phyloP scores from a whole-genome alignment of 2,113 vertebrate genomes.

The Leuciscus idus region DNA sequence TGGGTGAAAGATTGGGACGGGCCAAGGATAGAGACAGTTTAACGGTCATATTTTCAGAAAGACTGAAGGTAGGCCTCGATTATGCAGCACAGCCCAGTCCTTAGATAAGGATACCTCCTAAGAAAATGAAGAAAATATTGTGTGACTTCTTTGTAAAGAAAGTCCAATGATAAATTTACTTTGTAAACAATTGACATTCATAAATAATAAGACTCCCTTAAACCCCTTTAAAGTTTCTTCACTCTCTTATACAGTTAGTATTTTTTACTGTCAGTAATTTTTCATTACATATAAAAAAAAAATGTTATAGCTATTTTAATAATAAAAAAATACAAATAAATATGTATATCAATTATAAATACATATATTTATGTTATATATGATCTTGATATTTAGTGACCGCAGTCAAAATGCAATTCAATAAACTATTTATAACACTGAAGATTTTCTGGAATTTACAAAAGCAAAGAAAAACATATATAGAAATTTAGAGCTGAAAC shows the following conservation, averaged over 20 bases:
- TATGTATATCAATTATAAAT: background rate
- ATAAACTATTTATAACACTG: background rate
- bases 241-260: too few relatives aligned
- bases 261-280: too few relatives aligned
- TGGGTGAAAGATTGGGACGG: constrained; percentile 9
- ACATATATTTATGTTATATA: background rate
- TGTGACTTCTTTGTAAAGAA: background rate
- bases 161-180: too few relatives aligned
- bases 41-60: background rate
- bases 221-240: background rate
- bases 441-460: background rate
- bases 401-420: background rate
- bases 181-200: background rate
- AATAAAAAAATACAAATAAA: background rate
- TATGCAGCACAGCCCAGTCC: background rate
- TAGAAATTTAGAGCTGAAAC: background rate
- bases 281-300: too few relatives aligned
- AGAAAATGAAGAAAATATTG: background rate
- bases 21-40: background rate
- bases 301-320: too few relatives aligned
- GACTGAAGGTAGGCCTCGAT: background rate
- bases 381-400: background rate
- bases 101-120: background rate
- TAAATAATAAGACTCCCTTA: background rate
- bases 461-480: background rate